Evolutionary conservation across 2,797 vertebrate species (phyloP).

Genomic region (Malacoctenus gilli): DNA sequence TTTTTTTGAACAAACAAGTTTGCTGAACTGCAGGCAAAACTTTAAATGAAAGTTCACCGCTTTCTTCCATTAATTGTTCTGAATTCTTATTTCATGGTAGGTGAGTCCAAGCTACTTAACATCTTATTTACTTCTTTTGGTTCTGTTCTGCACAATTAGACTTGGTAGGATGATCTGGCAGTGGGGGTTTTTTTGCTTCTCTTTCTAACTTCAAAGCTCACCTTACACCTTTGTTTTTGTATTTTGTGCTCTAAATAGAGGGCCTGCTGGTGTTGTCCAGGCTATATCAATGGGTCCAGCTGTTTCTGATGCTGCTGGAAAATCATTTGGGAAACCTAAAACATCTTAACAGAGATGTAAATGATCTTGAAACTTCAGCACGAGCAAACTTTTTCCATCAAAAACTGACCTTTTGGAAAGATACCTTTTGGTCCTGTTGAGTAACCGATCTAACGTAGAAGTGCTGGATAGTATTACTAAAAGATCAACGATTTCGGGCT

Average conservation of each 20-base stretch:
- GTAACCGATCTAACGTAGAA: not conserved
- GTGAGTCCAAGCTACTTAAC: conserved; percentile 13
- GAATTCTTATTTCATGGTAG: conserved; percentile 29
- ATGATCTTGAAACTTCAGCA: too few relatives aligned
- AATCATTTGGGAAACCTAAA: too few relatives aligned
- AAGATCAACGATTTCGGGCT: not conserved
- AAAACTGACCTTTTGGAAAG: too few relatives aligned
- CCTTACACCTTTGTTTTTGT: too few relatives aligned
- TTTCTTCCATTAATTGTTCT: conserved; percentile 16
- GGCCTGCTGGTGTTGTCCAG: too few relatives aligned
- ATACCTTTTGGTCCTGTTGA: not conserved
- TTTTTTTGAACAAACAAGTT: conserved; percentile 39
- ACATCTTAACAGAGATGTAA: too few relatives aligned
- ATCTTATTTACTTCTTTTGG: conserved; percentile 3
- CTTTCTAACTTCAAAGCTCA: conserved; percentile 1
- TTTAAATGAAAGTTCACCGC: conserved; percentile 31
- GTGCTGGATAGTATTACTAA: not conserved
- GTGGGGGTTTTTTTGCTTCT: not conserved
- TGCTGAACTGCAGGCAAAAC: conserved; percentile 18
- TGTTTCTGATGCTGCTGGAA: too few relatives aligned
- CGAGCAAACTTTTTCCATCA: too few relatives aligned
- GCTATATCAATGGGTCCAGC: too few relatives aligned
- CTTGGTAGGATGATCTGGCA: conserved; percentile 1
- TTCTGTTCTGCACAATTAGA: not conserved
- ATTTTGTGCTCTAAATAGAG: too few relatives aligned